Evolutionary conservation across 2,113 vertebrate species (phyloP), one percentile per base, ranked within the genome.

Genomic region (Pollachius pollachius): DNA sequence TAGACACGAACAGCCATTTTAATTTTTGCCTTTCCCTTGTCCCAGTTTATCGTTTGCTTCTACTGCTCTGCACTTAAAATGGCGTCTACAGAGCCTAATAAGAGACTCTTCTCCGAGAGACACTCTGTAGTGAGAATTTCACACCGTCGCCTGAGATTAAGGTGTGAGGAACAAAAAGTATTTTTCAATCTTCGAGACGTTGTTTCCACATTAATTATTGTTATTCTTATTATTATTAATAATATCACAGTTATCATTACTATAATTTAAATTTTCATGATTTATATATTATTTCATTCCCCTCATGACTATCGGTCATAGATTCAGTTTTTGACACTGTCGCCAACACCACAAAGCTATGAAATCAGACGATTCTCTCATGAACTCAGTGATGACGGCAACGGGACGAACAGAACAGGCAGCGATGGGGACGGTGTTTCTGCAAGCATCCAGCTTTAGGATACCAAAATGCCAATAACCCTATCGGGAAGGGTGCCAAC

Each of bases 351-450:
- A 66, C 16, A 65, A 59, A 64, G 70, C 30, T 75, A 64, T 19
- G 75, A 72, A 65, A 81, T 56, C 68, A 48, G 75, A n/a, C 62
- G 70, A 70, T 77, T 78, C 57, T 72, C 19, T 48, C 56, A 78
- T 74, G 73, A 84, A 84, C 80, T 78, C 77, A 70, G 75, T 65
- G 66, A 72, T 76, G 68, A 89, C 87, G 85, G 84, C 89, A 88
- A 79, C 15, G 85, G 88, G 85, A 87, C 76, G 85, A 87, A 88
- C 84, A 78, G 62, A 67, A 59, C 27, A 81, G 81, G 85, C 72
- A 80, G 77, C 81, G 87, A 85, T 84, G 77, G 76, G 81, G 66
- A 69, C 64, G 34, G 27, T 48, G 41, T 48, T 48, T 48, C 41
- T 48, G 41, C 12, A 3, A 48, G 41, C 41, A 48, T 34, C 30